These are phyloP conservation scores for Macroramphosus scolopax DNA, from an alignment of 2,797 vertebrate genomes.

Conservation along the genomic window DNA sequence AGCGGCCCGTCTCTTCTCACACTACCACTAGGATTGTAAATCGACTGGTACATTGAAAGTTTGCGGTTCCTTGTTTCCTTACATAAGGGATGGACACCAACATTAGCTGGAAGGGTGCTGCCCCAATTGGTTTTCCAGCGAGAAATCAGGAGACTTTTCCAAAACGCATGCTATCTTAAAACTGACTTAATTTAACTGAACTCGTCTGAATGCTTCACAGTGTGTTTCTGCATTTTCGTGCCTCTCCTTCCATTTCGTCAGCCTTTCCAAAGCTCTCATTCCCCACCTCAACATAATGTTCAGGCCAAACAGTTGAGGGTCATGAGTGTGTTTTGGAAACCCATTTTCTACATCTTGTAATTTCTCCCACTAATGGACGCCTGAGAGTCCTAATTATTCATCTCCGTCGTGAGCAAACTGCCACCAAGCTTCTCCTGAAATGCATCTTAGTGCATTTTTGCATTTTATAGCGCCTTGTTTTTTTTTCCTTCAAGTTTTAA, in stretches of 20 bases:
- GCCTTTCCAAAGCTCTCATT: slow-evolving; percentile 17
- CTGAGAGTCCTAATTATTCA: slow-evolving; percentile 63
- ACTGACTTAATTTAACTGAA: slow-evolving; percentile 2
- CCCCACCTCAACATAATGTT: slow-evolving; percentile 20
- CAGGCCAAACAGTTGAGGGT: slow-evolving; percentile 35
- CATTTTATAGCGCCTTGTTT: slow-evolving; percentile 62
- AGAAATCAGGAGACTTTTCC: too few species aligned
- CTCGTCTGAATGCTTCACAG: slow-evolving; percentile 11
- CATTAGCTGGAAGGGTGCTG: too few species aligned
- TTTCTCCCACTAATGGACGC: slow-evolving; percentile 65
- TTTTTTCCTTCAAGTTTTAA: slow-evolving; percentile 64
- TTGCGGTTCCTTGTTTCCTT: too few species aligned
- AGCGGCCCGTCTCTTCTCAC: too few species aligned
- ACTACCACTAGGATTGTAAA: too few species aligned
- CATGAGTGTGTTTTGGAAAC: slow-evolving; percentile 29
- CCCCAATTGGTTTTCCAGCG: too few species aligned
- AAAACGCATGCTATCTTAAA: too few species aligned
- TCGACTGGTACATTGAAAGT: too few species aligned
- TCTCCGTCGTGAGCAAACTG: slow-evolving; percentile 47
- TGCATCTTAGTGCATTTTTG: slow-evolving; percentile 56
- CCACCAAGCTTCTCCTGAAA: slow-evolving; percentile 51
- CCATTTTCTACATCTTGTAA: slow-evolving; percentile 48
- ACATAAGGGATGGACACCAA: too few species aligned
- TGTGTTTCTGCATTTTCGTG: slow-evolving; percentile 1
- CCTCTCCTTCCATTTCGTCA: slow-evolving; percentile 26